Conservation (phyloP, 2,888 invertebrate species). For the Lepidocyrtoides sp. region DNA sequence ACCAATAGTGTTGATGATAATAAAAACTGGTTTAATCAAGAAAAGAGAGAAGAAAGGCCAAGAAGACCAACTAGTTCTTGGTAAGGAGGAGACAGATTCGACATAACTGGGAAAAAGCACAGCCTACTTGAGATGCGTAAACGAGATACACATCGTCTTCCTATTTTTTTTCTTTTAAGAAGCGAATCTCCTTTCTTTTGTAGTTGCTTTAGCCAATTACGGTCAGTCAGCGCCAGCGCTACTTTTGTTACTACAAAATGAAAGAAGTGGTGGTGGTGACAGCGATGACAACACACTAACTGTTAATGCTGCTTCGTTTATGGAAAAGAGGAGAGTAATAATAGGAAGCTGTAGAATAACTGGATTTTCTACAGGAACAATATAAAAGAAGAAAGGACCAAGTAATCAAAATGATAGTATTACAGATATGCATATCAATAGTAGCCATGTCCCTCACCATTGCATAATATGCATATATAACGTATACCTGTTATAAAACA, state of each 20-base stretch:
- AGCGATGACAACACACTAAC: not conserved
- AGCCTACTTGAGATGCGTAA: constrained; percentile 64
- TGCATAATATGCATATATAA: too few species aligned
- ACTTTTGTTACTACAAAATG: not conserved
- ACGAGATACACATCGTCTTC: constrained; percentile 16
- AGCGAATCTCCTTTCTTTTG: constrained; percentile 48
- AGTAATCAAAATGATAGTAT: constrained; percentile 15
- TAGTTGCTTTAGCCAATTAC: constrained; percentile 64
- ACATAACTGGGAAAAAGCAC: constrained; percentile 31
- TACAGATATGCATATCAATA: not conserved
- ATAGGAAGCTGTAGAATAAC: not conserved
- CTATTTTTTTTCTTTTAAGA: constrained; percentile 8
- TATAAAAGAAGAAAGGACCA: not conserved
- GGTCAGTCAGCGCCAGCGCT: constrained; percentile 56
- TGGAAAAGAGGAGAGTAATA: not conserved
- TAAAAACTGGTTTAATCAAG: constrained; percentile 68
- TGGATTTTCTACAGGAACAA: not conserved
- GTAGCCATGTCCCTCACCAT: not conserved
- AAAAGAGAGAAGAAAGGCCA: constrained; percentile 10
- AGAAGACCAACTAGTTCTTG: not conserved
- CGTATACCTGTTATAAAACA: too few species aligned
- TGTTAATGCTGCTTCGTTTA: constrained; percentile 1
- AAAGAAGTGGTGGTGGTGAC: constrained; percentile 43
- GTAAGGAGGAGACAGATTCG: constrained; percentile 46
- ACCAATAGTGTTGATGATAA: constrained; percentile 56